phyloP scores from a whole-genome alignment of 1,140 invertebrate species.

The Planococcus citri region DNA sequence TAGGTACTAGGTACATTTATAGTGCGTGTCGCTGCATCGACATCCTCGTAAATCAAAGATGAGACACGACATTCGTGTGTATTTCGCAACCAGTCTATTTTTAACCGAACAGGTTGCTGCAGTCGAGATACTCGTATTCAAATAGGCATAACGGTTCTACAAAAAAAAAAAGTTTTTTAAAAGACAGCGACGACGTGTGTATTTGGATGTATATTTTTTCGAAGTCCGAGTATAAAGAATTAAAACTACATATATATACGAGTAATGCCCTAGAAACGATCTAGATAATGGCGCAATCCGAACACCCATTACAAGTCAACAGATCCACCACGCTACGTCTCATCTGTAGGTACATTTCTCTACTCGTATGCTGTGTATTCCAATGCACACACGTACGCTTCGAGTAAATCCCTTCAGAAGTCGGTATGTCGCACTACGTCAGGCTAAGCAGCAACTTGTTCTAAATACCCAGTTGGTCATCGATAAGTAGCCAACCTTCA shows the following conservation, averaged over 20 bases:
- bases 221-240: background rate
- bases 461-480: slow-evolving; percentile 12
- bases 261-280: slow-evolving; percentile 11
- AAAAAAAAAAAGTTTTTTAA: background rate
- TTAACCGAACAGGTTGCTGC: too few species aligned
- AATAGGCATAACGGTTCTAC: background rate
- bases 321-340: background rate
- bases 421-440: too few species aligned
- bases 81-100: too few species aligned
- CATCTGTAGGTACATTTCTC: too few species aligned
- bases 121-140: too few species aligned
- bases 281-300: background rate
- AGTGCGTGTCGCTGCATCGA: too few species aligned
- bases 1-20: too few species aligned
- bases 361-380: background rate
- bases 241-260: background rate
- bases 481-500: slow-evolving; percentile 15
- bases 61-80: too few species aligned
- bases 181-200: background rate
- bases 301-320: background rate
- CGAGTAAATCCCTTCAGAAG: background rate
- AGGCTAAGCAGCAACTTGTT: slow-evolving; percentile 5
- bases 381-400: background rate
- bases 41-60: too few species aligned
- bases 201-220: background rate